These are phyloP conservation scores for Cavia porcellus DNA, from an alignment of 2,113 vertebrate genomes.

Conservation along the genomic window DNA sequence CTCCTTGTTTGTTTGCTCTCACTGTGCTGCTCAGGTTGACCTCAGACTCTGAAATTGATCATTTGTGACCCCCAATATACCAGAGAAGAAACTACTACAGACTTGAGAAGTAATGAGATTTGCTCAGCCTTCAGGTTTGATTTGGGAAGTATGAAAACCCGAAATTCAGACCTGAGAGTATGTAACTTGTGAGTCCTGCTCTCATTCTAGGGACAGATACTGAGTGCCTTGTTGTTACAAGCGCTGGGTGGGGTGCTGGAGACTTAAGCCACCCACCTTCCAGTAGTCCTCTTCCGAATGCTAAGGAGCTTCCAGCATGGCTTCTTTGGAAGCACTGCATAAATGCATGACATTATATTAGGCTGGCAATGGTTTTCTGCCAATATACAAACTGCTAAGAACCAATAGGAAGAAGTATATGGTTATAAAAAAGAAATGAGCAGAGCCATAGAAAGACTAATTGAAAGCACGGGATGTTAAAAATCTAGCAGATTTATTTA, in stretches of 20 bases:
- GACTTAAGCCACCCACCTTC: neutral
- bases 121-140: neutral
- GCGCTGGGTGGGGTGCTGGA: neutral
- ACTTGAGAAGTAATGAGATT: neutral
- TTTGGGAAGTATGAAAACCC: neutral
- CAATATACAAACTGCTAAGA: conserved; percentile 61
- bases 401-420: conserved; percentile 58
- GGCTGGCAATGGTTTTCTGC: conserved; percentile 59
- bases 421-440: conserved; percentile 68
- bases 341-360: conserved; percentile 71
- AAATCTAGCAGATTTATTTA: conserved; percentile 64
- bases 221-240: neutral
- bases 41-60: neutral
- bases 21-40: neutral
- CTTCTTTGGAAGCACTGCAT: conserved; percentile 69
- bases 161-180: neutral
- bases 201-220: neutral
- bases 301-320: conserved; percentile 59
- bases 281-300: conserved; percentile 1
- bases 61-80: neutral
- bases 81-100: neutral
- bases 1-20: neutral
- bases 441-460: conserved; percentile 73
- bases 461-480: conserved; percentile 51
- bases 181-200: neutral